Evolutionary conservation across 2,797 vertebrate genomes (phyloP), one percentile per base, ranked within the genome.

Genomic region (Helarctos malayanus): DNA sequence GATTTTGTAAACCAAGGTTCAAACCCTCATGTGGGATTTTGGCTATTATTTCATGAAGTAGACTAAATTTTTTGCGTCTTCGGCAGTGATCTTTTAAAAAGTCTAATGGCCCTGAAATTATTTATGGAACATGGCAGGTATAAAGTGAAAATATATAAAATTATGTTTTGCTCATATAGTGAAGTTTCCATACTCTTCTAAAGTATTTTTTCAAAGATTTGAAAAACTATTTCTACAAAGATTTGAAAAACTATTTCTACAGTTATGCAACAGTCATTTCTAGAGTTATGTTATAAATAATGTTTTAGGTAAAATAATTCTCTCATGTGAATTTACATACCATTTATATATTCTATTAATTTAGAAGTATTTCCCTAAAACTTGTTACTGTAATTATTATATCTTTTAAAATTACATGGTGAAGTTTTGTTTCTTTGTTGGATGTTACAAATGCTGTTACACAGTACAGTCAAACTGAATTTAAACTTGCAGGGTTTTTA

Each of bases 11-110:
- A 91, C 3, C 19, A 86, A 73, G 3, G 8, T 79, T 89, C 27
- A 95, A 52, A 85, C 3, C 12, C 25, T 13, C 65, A 32, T 73
- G 5, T 78, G 27, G 11, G 14, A 63, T 93, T 89, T 68, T 78
- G 19, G 2, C 52, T 52, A 10, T 82, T 69, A 19, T 89, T 97
- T 93, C 87, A 59, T 94, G 61, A 91, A 91, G 80, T 52, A 83
- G 4, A 54, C 4, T 83, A 63, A 23, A 27, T 78, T 73, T 97
- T 95, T 89, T 52, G 18, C 38, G 49, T 88, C 32, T 92, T 84
- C 94, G 25, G 12, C 41, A 18, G 61, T 85, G 73, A 49, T 95
- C 59, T 91, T 95, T 95, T 68, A 27, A 89, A 96, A 91, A 89
- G 89, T 47, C 23, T 47, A 41, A 82, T 95, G n/a, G 23, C 15